Conservation (phyloP, 1,140 invertebrate genomes). For the Mizuhopecten yessoensis region DNA sequence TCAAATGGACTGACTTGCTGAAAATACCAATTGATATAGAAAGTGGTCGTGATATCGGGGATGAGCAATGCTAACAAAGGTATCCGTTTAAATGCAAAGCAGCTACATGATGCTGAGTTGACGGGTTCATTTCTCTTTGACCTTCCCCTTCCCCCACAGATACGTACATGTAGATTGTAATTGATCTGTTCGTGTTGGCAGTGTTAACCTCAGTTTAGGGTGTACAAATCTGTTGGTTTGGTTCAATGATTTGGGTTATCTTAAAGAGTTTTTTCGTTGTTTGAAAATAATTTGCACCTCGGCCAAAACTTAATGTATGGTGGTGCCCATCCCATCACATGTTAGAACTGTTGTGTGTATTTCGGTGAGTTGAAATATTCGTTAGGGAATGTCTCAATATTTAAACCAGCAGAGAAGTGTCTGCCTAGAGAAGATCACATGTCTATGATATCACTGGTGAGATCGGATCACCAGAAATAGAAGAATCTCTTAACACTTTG, state of each 20-base stretch:
- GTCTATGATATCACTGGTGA: too few species aligned
- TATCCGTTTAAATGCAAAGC: background rate
- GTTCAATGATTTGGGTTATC: background rate
- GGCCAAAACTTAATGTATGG: background rate
- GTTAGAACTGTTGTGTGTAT: background rate
- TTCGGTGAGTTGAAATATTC: background rate
- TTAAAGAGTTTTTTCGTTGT: background rate
- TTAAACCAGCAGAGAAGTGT: background rate
- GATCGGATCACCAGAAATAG: too few species aligned
- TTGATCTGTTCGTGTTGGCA: background rate
- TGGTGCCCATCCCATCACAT: background rate
- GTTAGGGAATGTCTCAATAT: background rate
- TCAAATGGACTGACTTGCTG: background rate
- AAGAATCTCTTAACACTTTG: too few species aligned
- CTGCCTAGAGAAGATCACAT: background rate
- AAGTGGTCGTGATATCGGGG: background rate
- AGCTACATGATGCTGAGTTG: background rate
- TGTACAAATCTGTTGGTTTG: too few species aligned
- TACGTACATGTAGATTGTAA: background rate
- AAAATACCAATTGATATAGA: background rate
- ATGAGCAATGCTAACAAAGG: background rate
- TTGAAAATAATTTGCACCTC: background rate
- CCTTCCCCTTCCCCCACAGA: background rate
- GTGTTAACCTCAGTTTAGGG: background rate
- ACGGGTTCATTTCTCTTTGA: background rate